These are phyloP conservation scores for Dendropsophus ebraccatus DNA, from an alignment of 2,113 vertebrate species.

Conservation along the genomic window DNA sequence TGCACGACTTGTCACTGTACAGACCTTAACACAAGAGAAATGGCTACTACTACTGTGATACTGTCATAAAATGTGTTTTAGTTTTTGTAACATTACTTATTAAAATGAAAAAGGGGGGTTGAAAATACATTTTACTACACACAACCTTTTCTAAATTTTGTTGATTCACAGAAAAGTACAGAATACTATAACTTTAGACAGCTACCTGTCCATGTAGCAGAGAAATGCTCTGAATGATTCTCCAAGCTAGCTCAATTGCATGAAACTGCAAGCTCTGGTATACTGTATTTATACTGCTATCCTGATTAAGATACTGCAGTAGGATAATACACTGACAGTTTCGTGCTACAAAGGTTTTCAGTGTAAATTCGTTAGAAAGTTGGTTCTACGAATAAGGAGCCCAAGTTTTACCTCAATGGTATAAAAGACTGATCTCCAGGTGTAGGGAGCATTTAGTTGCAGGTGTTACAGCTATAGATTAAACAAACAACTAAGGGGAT, in stretches of 20 bases:
- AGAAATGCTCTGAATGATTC: not conserved
- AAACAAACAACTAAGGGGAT: no score
- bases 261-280: not conserved
- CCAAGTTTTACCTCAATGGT: no score
- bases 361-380: no score
- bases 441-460: no score
- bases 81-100: not conserved
- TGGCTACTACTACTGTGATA: not conserved
- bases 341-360: no score
- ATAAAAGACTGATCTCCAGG: no score
- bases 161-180: not conserved
- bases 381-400: no score
- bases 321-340: not conserved
- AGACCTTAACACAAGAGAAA: not conserved
- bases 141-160: not conserved
- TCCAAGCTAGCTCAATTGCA: not conserved
- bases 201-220: not conserved
- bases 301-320: not conserved
- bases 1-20: not conserved
- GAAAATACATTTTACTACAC: not conserved
- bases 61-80: not conserved
- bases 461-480: no score
- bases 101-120: not conserved
- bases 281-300: no score
- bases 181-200: not conserved